Evolutionary conservation across 2,888 invertebrate species (phyloP).

Genomic region (Thecophora atra): DNA sequence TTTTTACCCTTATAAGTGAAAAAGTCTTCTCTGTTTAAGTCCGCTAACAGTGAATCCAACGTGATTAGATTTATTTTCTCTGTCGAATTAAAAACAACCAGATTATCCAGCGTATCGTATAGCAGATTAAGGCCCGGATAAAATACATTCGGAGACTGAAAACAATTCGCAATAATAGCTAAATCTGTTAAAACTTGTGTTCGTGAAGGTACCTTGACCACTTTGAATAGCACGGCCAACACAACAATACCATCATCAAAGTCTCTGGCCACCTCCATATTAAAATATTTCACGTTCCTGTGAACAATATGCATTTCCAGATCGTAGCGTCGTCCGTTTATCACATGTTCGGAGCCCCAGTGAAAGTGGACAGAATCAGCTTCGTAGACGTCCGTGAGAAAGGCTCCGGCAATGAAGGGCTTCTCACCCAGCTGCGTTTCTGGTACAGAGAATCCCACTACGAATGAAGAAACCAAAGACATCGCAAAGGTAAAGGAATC

Average conservation of each 20-base stretch:
- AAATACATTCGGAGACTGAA: conserved; percentile 46
- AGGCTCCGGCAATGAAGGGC: conserved; percentile 55
- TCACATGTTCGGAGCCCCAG: conserved; percentile 70
- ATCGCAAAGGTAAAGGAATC: background rate
- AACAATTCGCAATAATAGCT: background rate
- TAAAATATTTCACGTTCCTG: conserved; percentile 70
- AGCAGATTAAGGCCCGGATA: conserved; percentile 54
- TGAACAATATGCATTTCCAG: conserved; percentile 77
- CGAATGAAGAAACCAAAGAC: background rate
- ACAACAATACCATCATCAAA: conserved; percentile 72
- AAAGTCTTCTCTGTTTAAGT: conserved; percentile 54
- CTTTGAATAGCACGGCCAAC: conserved; percentile 72
- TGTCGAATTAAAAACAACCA: conserved; percentile 53
- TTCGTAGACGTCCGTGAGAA: conserved; percentile 50
- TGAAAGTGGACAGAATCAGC: conserved; percentile 69
- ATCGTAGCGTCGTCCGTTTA: conserved; percentile 67
- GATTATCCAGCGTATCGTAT: conserved; percentile 48
- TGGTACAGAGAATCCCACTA: conserved; percentile 56
- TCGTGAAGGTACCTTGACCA: conserved; percentile 48
- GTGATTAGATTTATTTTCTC: conserved; percentile 49
- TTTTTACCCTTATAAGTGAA: conserved; percentile 66
- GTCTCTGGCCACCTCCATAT: conserved; percentile 67
- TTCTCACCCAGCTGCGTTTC: conserved; percentile 49
- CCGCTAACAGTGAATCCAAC: conserved; percentile 55
- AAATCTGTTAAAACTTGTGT: background rate